Evolutionary conservation across 2,888 invertebrate species (phyloP).

Genomic region (Heliconius cydno): DNA sequence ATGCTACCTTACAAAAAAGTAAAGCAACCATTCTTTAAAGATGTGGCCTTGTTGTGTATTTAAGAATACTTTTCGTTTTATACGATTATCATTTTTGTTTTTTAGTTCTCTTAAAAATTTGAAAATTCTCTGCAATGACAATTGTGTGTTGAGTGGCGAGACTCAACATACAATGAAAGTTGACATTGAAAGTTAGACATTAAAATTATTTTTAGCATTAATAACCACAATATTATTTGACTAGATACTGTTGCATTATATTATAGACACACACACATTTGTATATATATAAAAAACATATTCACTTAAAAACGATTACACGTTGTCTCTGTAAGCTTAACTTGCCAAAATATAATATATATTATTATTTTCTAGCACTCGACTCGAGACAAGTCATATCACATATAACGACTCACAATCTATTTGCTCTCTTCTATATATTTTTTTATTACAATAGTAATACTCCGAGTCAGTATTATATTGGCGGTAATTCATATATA

Average conservation of each 20-base stretch:
- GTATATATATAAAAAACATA: background rate
- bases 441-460: conserved; percentile 12
- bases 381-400: background rate
- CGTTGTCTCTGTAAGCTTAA: background rate
- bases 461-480: background rate
- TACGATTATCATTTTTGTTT: background rate
- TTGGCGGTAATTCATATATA: background rate
- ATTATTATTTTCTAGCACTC: background rate
- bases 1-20: background rate
- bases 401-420: background rate
- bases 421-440: conserved; percentile 18
- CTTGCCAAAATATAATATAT: conserved; percentile 20
- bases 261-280: background rate
- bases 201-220: too few species aligned
- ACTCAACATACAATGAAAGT: too few species aligned
- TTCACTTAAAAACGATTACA: too few species aligned
- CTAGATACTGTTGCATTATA: background rate
- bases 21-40: background rate
- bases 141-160: too few species aligned
- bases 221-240: too few species aligned
- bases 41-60: background rate
- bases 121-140: too few species aligned
- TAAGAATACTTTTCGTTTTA: background rate
- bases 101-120: too few species aligned
- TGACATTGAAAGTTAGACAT: too few species aligned